phyloP scores from a whole-genome alignment of 2,113 vertebrate genomes.

The Vombatus ursinus region DNA sequence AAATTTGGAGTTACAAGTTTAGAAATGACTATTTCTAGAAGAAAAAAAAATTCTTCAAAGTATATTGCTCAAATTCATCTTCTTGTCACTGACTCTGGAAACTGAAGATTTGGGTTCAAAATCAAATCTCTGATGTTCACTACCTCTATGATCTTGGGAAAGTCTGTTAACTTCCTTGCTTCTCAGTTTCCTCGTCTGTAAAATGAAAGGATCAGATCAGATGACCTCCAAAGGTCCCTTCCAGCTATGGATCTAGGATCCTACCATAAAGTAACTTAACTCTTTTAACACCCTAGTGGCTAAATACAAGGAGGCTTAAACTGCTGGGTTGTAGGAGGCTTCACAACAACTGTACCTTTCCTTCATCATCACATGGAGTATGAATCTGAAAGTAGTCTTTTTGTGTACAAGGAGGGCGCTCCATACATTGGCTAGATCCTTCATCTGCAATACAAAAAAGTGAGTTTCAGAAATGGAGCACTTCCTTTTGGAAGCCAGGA shows the following conservation, averaged over 20 bases:
- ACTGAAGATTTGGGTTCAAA: neutral
- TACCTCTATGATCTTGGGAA: neutral
- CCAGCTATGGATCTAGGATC: neutral
- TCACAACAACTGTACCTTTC: constrained; percentile 87
- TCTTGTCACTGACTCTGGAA: neutral
- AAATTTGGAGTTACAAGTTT: constrained; percentile 9
- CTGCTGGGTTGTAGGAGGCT: neutral
- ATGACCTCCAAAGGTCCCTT: constrained; percentile 18
- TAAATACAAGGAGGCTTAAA: neutral
- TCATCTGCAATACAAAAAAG: constrained; percentile 86
- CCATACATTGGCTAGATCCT: constrained; percentile 88
- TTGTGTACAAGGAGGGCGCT: constrained; percentile 89
- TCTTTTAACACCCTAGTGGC: constrained; percentile 18
- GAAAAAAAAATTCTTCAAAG: constrained; percentile 11
- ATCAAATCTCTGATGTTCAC: neutral
- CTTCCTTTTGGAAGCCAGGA: neutral
- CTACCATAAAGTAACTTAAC: neutral
- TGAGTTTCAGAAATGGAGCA: constrained; percentile 23
- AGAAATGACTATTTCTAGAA: constrained; percentile 10
- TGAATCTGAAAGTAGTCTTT: constrained; percentile 98
- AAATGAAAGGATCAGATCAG: constrained; percentile 41
- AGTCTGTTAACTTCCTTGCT: neutral
- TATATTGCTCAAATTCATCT: neutral
- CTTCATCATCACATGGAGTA: constrained; percentile 92
- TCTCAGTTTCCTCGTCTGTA: neutral